Evolutionary conservation across 2,888 invertebrate species (phyloP), one percentile per base, ranked within the genome.

Genomic region (Glaucopsyche alexis): DNA sequence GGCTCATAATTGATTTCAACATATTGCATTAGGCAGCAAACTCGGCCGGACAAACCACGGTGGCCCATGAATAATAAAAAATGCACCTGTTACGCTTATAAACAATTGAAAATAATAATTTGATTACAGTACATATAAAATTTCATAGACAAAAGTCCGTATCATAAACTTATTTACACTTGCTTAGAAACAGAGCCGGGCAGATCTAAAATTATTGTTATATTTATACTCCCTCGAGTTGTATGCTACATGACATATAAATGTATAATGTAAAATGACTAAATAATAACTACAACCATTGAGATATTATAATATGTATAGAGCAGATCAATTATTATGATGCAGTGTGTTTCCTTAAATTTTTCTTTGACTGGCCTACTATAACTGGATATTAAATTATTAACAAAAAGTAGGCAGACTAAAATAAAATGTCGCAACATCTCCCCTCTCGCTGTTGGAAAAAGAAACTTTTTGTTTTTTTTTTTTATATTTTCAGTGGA

Each of bases 1-100:
- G 66, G 50, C 50, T 72, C 47, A 66, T 67, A 67, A 66, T 52
- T 55, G 71, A 66, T 72, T 67, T 49, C 72, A 65, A 66, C 52
- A 52, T 52, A 50, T 72, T 72, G 50, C 19, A 65, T 72, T 7
- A 42, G 49, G 38, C 38, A 47, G 47, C 1, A 11, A 16, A 19
- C 67, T 45, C 19, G 19, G 7, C 45, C 9, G 66, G 66, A 9
- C 67, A 16, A 19, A 40, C 45, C 67, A 45, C 8, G 69, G 29
- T 47, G 60, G 60, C 60, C 29, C 29, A 9, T 29, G 0, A 14
- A 14, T 45, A 8, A 69, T 47, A 29, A 69, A 65, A 67, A 69
- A 69, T 49, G 69, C 49, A 49, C 49, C 49, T 69, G 49, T 69
- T 69, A 49, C 49, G 19, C 47, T 47, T 69, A 69, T 29, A 69